Conservation (phyloP, 2,113 vertebrate species). For the Gobius niger region DNA sequence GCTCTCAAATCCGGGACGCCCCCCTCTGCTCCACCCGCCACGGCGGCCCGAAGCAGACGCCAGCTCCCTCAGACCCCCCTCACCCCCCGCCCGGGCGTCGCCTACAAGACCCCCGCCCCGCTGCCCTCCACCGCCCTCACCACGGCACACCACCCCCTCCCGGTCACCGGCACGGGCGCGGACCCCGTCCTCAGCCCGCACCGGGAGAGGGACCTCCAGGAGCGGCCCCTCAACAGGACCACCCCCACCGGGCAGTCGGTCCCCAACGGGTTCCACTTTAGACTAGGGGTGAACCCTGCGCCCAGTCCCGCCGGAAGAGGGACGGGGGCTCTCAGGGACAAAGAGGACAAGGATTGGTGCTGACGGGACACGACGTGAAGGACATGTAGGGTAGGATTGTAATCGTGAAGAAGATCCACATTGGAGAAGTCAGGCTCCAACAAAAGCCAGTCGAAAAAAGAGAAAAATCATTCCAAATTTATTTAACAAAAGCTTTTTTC, state of each 20-base stretch:
- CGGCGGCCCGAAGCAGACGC: conserved; percentile 87
- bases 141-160: conserved; percentile 76
- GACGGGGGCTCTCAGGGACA: conserved; percentile 85
- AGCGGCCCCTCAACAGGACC: conserved; percentile 82
- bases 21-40: conserved; percentile 78
- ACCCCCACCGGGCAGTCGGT: conserved; percentile 76
- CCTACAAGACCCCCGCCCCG: conserved; percentile 92
- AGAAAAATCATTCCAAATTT: conserved; percentile 62
- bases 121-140: conserved; percentile 75
- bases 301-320: conserved; percentile 72
- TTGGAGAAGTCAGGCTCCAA: not conserved
- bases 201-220: conserved; percentile 85
- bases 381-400: not conserved
- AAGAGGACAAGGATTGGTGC: conserved; percentile 94
- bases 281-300: conserved; percentile 82
- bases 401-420: not conserved
- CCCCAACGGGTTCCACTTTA: conserved; percentile 94
- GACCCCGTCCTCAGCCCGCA: conserved; percentile 85
- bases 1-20: conserved; percentile 82
- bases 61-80: conserved; percentile 96
- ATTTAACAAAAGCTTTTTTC: conserved; percentile 40
- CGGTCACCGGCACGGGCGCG: conserved; percentile 84
- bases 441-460: conserved; percentile 30
- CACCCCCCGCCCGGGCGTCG: conserved; percentile 92
- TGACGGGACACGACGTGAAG: conserved; percentile 71